phyloP scores from a whole-genome alignment of 2,888 invertebrate species.

The Drosophila koepferae region DNA sequence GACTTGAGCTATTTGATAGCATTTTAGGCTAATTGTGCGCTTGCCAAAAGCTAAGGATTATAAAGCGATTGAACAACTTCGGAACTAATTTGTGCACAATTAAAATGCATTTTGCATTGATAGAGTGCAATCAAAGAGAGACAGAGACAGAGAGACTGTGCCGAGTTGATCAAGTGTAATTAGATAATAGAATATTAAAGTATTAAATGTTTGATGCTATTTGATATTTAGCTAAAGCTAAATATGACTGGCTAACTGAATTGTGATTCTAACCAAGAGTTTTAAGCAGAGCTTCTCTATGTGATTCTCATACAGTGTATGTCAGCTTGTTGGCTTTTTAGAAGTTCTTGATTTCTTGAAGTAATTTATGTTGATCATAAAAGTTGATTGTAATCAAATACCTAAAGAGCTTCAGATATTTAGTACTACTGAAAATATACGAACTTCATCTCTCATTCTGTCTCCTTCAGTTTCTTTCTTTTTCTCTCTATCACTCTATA shows the following conservation, averaged over 20 bases:
- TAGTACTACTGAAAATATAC: no score
- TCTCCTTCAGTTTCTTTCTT: neutral
- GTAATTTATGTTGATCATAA: no score
- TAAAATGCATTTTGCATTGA: slow-evolving; percentile 21
- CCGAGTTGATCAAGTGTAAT: neutral
- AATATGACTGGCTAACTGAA: neutral
- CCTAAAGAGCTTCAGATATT: no score
- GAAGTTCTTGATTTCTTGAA: no score
- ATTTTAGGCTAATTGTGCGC: slow-evolving; percentile 48
- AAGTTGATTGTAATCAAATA: neutral
- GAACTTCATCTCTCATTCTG: neutral
- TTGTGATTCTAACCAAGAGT: neutral
- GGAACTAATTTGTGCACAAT: slow-evolving; percentile 30
- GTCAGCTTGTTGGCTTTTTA: no score
- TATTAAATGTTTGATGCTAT: neutral
- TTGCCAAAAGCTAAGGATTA: slow-evolving; percentile 28
- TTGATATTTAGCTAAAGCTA: no score
- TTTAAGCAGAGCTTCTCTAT: neutral
- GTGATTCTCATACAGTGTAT: neutral
- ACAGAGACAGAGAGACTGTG: no score
- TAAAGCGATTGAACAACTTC: slow-evolving; percentile 45
- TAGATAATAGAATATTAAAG: neutral
- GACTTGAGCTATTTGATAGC: slow-evolving; percentile 38
- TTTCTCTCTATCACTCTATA: neutral
- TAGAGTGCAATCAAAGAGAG: neutral